Evolutionary conservation across 2,888 invertebrate genomes (phyloP).

Genomic region (Drosophila buzzatii): DNA sequence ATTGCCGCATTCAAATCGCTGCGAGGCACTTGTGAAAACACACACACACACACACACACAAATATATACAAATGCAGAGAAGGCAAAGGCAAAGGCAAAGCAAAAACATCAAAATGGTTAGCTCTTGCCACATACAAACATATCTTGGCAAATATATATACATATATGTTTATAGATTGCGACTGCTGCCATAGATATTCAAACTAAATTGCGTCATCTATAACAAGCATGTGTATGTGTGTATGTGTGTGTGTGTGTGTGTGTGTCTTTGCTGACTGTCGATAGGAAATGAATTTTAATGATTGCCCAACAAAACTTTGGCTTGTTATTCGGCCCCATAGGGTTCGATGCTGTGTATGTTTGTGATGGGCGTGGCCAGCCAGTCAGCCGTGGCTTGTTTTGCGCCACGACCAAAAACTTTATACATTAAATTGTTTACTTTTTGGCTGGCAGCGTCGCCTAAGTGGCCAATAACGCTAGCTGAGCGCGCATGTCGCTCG

Average conservation of each 20-base stretch:
- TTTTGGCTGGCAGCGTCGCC: constrained; percentile 47
- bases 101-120: constrained; percentile 11
- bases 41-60: constrained; percentile 26
- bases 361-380: constrained; percentile 6
- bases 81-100: background rate
- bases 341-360: constrained; percentile 8
- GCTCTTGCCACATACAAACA: constrained; percentile 28
- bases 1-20: constrained; percentile 81
- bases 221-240: constrained; percentile 44
- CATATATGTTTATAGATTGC: constrained; percentile 23
- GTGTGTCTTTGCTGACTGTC: constrained; percentile 65
- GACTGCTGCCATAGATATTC: constrained; percentile 67
- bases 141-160: constrained; percentile 3
- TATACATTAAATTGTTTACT: constrained; percentile 77
- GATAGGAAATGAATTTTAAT: constrained; percentile 79
- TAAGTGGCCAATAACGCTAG: constrained; percentile 72
- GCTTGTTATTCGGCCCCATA: constrained; percentile 45
- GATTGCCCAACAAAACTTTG: constrained; percentile 66
- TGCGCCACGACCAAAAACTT: constrained; percentile 56
- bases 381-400: constrained; percentile 50
- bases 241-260: constrained; percentile 28
- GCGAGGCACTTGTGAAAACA: constrained; percentile 69
- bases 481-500: constrained; percentile 19
- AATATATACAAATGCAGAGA: background rate
- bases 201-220: constrained; percentile 79